Evolutionary conservation across 2,888 invertebrate genomes (phyloP), one percentile per base, ranked within the genome.

Genomic region (Drosophila helvetica): DNA sequence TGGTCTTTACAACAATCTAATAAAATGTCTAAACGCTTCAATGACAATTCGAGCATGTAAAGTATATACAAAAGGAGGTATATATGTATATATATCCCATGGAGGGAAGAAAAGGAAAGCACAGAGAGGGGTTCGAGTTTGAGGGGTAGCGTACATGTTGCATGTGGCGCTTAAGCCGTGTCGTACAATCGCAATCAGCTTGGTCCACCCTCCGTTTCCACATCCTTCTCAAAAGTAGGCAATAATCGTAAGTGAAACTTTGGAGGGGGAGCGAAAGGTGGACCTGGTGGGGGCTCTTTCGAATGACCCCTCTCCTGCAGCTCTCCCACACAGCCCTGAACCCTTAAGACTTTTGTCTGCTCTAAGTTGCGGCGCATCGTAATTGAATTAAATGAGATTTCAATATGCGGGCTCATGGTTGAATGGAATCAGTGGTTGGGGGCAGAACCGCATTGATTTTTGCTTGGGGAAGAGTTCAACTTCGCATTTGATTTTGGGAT

Each of bases 21-120:
- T 89, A 88, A 88, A 88, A 90, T 90, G 89, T 79, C 84, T 90
- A 89, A 90, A 90, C 85, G 89, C 88, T 90, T 89, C 88, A 88
- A 81, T 88, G 86, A 83, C 88, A 89, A 89, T 85, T 89, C 88
- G 80, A 90, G 86, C 90, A 88, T 91, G 80, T 86, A 88, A 89
- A 90, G 84, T 66, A 63, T 54, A 60, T 57, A 64, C 64, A 66
- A 58, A 27, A 27, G 27, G 27, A 8, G 22, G 22, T 22, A 22
- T 22, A 30, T 27, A 15, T 18, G 42, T 18, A 17, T 17, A 43
- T 54, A 33, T 51, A 53, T 17, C 10, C 30, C 30, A 10, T 30
- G 74, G 76, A 75, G 53, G 50, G 53, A 48, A 54, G 45, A 30
- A 56, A 38, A 51, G 47, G 19, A 18, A 45, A 15, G 22, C 30